These are phyloP conservation scores for Subanguina moxae DNA, from an alignment of 1,140 invertebrate genomes.

Conservation along the genomic window DNA sequence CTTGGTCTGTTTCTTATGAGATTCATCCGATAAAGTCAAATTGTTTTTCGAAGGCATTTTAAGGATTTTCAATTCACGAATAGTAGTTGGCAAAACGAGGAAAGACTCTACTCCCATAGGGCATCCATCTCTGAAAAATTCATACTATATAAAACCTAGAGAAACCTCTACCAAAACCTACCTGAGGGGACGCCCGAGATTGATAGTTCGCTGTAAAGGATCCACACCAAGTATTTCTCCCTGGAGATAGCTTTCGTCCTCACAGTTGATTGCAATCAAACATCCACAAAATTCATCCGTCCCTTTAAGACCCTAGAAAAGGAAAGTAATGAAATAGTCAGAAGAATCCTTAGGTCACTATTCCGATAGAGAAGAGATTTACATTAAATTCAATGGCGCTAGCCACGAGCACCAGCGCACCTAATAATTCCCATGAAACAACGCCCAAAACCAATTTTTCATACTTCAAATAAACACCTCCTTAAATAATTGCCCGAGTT, in stretches of 20 bases:
- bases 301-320: neutral
- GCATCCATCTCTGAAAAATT: conserved; percentile 7
- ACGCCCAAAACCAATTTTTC: too few relatives aligned
- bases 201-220: conserved; percentile 23
- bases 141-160: neutral
- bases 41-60: neutral
- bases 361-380: too few relatives aligned
- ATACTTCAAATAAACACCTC: too few relatives aligned
- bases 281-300: conserved; percentile 38
- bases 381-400: too few relatives aligned
- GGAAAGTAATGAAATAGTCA: too few relatives aligned
- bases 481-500: too few relatives aligned
- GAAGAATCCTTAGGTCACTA: too few relatives aligned
- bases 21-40: too few relatives aligned
- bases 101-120: neutral
- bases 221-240: conserved; percentile 33
- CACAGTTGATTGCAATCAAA: conserved; percentile 43
- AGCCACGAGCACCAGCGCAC: too few relatives aligned
- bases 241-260: conserved; percentile 42
- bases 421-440: too few relatives aligned
- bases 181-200: conserved; percentile 42
- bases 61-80: conserved; percentile 3
- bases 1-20: too few relatives aligned
- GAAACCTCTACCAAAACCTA: neutral
- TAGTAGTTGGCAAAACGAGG: neutral